phyloP scores from a whole-genome alignment of 2,797 vertebrate species.

The Karalla daura region DNA sequence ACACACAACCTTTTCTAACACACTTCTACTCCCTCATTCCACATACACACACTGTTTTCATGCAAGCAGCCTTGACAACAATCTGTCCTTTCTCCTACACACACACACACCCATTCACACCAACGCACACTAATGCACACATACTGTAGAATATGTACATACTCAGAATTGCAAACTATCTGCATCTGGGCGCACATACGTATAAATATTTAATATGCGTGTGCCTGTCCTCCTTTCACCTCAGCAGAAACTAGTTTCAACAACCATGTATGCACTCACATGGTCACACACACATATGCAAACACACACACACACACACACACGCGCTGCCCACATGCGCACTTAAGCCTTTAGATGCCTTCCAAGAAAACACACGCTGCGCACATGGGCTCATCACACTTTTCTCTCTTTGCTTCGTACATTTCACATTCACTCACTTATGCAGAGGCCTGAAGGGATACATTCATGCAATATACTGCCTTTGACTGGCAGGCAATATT shows the following conservation, averaged over 20 bases:
- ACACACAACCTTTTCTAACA: conserved; percentile 55
- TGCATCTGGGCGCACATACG: conserved; percentile 17
- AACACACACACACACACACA: conserved; percentile 7
- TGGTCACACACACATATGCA: neutral
- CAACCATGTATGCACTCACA: conserved; percentile 2
- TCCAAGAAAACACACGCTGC: neutral
- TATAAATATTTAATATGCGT: conserved; percentile 63
- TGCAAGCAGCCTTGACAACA: conserved; percentile 48
- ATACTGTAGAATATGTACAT: conserved; percentile 14
- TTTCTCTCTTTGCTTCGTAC: conserved; percentile 2
- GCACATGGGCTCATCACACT: neutral
- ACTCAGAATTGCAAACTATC: conserved; percentile 45
- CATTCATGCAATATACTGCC: conserved; percentile 16
- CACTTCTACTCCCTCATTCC: conserved; percentile 43
- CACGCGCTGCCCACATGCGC: neutral
- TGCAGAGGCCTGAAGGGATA: conserved; percentile 19
- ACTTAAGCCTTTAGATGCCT: conserved; percentile 22
- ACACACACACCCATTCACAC: conserved; percentile 22
- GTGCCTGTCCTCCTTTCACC: conserved; percentile 13
- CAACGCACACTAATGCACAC: conserved; percentile 15
- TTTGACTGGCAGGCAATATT: conserved; percentile 44
- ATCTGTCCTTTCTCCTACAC: conserved; percentile 49
- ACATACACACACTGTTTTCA: conserved; percentile 54
- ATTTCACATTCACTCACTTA: neutral
- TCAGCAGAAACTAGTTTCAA: conserved; percentile 18